These are phyloP conservation scores for Temnothorax ravouxi DNA, from an alignment of 2,888 invertebrate genomes.

Conservation along the genomic window DNA sequence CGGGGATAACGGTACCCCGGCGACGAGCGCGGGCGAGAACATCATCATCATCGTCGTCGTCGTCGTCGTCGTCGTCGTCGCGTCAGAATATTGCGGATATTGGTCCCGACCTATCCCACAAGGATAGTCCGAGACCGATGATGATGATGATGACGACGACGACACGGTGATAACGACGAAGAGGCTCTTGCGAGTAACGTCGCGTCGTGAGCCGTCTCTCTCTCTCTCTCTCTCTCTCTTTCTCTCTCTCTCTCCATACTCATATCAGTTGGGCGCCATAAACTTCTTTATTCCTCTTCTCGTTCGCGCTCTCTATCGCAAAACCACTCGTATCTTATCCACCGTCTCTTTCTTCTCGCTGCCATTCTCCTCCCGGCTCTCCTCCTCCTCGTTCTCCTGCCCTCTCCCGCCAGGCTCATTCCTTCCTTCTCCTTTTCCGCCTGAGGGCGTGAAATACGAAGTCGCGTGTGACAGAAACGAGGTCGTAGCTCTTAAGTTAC, in stretches of 20 bases:
- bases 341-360: background rate
- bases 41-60: conserved; percentile 3
- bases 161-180: conserved; percentile 10
- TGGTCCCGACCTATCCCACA: conserved; percentile 36
- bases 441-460: conserved; percentile 45
- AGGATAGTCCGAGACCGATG: conserved; percentile 39
- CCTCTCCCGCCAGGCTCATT: background rate
- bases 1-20: conserved; percentile 31
- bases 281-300: conserved; percentile 36
- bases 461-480: conserved; percentile 55
- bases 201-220: background rate
- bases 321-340: conserved; percentile 42
- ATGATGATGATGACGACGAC: conserved; percentile 26
- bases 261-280: conserved; percentile 17
- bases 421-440: conserved; percentile 21
- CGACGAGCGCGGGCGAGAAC: background rate
- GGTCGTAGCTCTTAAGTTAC: conserved; percentile 54
- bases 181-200: conserved; percentile 22
- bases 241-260: conserved; percentile 1
- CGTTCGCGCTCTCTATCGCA: conserved; percentile 41
- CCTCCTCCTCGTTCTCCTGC: conserved; percentile 4
- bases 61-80: too few species aligned
- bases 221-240: too few species aligned
- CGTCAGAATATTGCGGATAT: conserved; percentile 18
- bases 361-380: background rate